Evolutionary conservation across 2,888 invertebrate species (phyloP).

Genomic region (Amphipoea lucens): DNA sequence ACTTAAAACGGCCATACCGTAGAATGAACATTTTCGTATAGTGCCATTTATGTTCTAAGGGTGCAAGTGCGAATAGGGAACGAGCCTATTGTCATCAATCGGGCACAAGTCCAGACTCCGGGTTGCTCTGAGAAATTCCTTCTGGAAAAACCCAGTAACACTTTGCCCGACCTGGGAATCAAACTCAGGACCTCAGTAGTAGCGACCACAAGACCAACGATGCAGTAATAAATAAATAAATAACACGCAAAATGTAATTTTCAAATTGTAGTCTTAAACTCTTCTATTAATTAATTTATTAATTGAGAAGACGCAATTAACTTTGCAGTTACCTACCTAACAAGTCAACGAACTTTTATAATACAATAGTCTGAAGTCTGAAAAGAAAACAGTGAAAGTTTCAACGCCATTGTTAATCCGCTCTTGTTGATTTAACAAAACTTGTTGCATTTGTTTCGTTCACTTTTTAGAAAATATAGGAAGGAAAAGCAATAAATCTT

Average conservation of each 20-base stretch:
- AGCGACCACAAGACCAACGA: background rate
- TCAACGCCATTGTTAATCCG: slow-evolving; percentile 59
- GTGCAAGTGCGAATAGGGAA: background rate
- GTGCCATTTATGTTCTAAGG: too few species aligned
- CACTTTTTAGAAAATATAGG: background rate
- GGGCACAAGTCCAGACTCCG: background rate
- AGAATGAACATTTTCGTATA: too few species aligned
- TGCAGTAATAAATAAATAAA: background rate
- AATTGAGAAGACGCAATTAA: slow-evolving; percentile 17
- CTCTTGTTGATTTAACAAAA: slow-evolving; percentile 30
- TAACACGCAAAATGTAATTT: background rate
- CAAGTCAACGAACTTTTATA: slow-evolving; percentile 64
- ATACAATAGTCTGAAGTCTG: slow-evolving; percentile 51
- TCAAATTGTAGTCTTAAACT: background rate
- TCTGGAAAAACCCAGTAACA: background rate
- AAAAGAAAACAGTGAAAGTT: slow-evolving; percentile 64
- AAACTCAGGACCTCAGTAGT: background rate
- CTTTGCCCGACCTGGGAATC: background rate
- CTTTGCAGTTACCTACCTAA: slow-evolving; percentile 24
- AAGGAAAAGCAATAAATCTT: background rate
- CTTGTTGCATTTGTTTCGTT: slow-evolving; percentile 24
- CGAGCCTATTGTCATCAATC: background rate
- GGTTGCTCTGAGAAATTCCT: background rate
- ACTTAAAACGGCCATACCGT: too few species aligned
- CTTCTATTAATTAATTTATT: background rate